Evolutionary conservation across 2,797 vertebrate genomes (phyloP).

Genomic region (Chaenodraco wilsoni): DNA sequence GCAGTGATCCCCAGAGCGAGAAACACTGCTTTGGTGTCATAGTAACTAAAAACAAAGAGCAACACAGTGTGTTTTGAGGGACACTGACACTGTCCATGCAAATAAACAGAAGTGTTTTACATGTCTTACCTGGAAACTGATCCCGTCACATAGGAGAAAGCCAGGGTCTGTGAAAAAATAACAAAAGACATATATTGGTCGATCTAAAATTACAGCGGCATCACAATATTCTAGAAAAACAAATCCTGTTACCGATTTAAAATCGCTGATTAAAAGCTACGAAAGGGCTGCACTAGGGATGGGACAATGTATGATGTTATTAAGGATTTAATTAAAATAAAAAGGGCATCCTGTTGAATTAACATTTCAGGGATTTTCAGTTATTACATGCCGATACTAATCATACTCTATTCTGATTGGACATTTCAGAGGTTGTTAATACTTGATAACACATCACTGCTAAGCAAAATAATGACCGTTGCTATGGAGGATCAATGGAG

Average conservation of each 20-base stretch:
- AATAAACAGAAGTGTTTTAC: background rate
- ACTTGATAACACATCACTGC: too few species aligned
- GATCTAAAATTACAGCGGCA: background rate
- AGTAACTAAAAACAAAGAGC: slow-evolving; percentile 78
- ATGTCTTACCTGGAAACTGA: slow-evolving; percentile 89
- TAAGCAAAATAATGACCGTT: too few species aligned
- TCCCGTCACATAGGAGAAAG: slow-evolving; percentile 95
- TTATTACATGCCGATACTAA: too few species aligned
- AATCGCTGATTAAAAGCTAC: background rate
- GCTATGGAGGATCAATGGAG: too few species aligned
- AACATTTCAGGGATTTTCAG: too few species aligned
- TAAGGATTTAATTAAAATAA: too few species aligned
- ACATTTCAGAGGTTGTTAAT: too few species aligned
- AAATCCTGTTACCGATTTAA: background rate
- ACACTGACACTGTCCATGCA: too few species aligned
- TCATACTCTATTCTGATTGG: too few species aligned
- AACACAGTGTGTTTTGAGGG: background rate
- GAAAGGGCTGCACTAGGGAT: background rate
- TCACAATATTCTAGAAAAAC: background rate
- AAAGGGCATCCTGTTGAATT: too few species aligned
- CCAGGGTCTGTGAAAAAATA: slow-evolving; percentile 85
- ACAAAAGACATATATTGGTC: background rate
- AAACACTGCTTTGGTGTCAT: slow-evolving; percentile 89
- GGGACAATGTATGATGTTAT: too few species aligned
- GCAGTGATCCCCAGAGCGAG: slow-evolving; percentile 91